phyloP scores from a whole-genome alignment of 2,797 vertebrate species.

The Threskiornis aethiopicus region DNA sequence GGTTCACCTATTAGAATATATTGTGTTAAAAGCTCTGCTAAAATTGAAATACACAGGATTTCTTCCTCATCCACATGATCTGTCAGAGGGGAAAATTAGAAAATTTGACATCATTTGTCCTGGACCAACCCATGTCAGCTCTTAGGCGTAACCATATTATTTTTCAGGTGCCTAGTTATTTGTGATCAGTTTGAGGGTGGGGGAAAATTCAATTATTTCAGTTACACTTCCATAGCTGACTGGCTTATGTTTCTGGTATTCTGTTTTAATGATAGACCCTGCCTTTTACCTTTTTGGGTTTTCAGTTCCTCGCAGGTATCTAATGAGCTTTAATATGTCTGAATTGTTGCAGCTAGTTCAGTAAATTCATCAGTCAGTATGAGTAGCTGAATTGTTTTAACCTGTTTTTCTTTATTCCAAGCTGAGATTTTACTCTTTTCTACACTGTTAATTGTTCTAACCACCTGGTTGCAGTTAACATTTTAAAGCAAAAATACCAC shows the following conservation, averaged over 20 bases:
- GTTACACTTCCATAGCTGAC: background rate
- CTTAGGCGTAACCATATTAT: background rate
- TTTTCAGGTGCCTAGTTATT: background rate
- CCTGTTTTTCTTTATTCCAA: background rate
- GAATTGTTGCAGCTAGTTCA: background rate
- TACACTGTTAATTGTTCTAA: background rate
- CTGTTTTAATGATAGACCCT: background rate
- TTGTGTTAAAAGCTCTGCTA: background rate
- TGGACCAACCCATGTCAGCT: background rate
- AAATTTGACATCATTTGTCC: background rate
- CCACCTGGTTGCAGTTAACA: background rate
- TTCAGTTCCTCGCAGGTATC: background rate
- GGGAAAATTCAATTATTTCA: background rate
- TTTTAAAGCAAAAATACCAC: background rate
- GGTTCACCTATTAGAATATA: background rate
- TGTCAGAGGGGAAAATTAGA: background rate
- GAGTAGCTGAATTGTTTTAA: background rate
- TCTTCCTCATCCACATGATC: background rate
- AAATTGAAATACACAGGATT: background rate
- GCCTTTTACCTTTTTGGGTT: background rate
- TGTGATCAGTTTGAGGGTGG: background rate
- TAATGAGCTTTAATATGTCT: background rate
- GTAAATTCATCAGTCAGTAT: background rate
- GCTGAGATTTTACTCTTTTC: background rate
- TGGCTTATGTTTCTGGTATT: background rate